Base-by-base conservation (phyloP, 2,113 vertebrate species). In the Xenus cinereus region DNA sequence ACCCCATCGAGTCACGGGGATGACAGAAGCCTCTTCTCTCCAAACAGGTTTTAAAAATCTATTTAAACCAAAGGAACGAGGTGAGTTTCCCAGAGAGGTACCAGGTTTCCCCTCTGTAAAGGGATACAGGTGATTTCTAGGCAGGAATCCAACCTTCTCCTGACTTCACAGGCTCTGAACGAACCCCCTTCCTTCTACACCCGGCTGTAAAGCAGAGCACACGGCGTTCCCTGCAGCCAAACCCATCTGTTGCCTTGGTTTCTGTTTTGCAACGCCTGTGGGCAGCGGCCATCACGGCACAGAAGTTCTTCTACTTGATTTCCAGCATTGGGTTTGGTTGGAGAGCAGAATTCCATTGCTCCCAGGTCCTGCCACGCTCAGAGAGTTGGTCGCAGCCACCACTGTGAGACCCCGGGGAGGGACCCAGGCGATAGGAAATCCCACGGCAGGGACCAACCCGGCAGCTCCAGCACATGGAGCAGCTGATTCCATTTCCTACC, bases 361-460 rank as follows among this genome's bases (percentile, higher is more conserved):
- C 46, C 2, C 5, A 22, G 14, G 56, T 46, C 43, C 69, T 24
- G 43, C 37, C 14, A 6, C 46, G n/a, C 37, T 16, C 63, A 1
- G 7, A 37, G 46, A 3, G 45, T 12, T 2, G 24, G 63, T 15
- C 26, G 0, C 54, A n/a, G 59, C 53, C 33, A 3, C 4, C 51
- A 24, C 60, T 0, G 1, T 22, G 50, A 56, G 22, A 26, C 56
- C 26, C 3, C 1, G 10, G 35, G 59, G 35, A 19, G 37, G 8
- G 41, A 6, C 11, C 37, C 12, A 15, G 0, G 7, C 0, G 0
- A 23, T 2, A 3, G 72, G 53, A 67, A 78, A 62, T 3, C 59
- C 83, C 10, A 9, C 2, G 1, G 37, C 72, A 50, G 10, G 20
- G 28, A 12, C 32, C 68, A 57, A 8, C 35, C 56, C 20, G 3